A percentile compares a stretch with the other conserved stretches of the same genome.
These are phyloP conservation scores for Orchestes rusci DNA, from an alignment of 2,888 invertebrate species.

Conservation along the genomic window DNA sequence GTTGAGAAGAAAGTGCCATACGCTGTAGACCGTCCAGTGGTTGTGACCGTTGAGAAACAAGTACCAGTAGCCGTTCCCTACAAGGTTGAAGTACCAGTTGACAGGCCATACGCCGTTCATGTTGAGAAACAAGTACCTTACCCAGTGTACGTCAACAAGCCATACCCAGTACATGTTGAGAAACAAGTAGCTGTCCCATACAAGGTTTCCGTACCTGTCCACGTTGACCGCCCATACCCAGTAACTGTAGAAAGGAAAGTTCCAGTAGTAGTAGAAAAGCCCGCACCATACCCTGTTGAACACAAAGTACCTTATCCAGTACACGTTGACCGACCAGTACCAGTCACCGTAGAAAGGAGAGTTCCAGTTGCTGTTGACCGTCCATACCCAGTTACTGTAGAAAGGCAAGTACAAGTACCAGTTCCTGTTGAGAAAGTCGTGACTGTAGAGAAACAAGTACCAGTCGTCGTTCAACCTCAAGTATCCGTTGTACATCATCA, in stretches of 20 bases:
- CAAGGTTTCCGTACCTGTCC: constrained; percentile 11
- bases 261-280: constrained; percentile 11
- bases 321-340: constrained; percentile 21
- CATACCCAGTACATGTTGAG: constrained; percentile 19
- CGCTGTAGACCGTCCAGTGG: constrained; percentile 52
- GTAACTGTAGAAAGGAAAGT: constrained; percentile 19
- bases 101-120: constrained; percentile 20
- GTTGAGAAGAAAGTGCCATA: constrained; percentile 47
- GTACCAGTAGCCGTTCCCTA: constrained; percentile 37
- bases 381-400: constrained; percentile 19
- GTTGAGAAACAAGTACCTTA: constrained; percentile 22
- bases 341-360: constrained; percentile 17
- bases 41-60: constrained; percentile 53
- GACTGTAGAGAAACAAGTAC: constrained; percentile 18
- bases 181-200: constrained; percentile 20
- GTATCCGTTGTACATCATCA: background rate
- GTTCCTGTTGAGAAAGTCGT: constrained; percentile 14
- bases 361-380: constrained; percentile 18
- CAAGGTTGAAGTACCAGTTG: constrained; percentile 22
- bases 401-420: constrained; percentile 18
- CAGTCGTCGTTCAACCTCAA: too few species aligned
- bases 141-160: constrained; percentile 22
- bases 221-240: constrained; percentile 22
- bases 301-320: constrained; percentile 21
- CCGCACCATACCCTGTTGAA: constrained; percentile 21